Percentiles rank a stretch among this genome's conserved stretches.
Evolutionary conservation across 2,113 vertebrate species (phyloP).

Genomic region (Atrichornis clamosus): DNA sequence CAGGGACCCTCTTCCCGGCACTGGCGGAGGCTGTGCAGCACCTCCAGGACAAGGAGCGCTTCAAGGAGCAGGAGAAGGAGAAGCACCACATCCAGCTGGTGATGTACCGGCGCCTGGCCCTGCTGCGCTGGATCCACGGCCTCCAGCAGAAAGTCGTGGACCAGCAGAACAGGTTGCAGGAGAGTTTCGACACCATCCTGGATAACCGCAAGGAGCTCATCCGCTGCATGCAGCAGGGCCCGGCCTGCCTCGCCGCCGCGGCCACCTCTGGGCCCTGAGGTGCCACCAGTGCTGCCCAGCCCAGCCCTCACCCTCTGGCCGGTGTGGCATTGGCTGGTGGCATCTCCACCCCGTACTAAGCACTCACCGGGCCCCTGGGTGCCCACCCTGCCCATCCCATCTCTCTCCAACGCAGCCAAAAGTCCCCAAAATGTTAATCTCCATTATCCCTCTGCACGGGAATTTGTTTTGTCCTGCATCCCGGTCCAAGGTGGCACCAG

Average conservation of each 20-base stretch:
- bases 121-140: slow-evolving; percentile 92
- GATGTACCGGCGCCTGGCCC: slow-evolving; percentile 94
- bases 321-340: not conserved
- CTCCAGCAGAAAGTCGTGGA: slow-evolving; percentile 86
- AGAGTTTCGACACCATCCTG: slow-evolving; percentile 94
- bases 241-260: not conserved
- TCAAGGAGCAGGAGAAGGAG: slow-evolving; percentile 95
- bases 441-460: not conserved
- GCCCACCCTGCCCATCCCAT: not conserved
- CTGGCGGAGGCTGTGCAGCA: slow-evolving; percentile 87
- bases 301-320: rapidly evolving
- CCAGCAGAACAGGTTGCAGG: slow-evolving; percentile 93
- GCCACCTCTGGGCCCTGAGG: slow-evolving; percentile 39
- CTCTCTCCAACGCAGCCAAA: not conserved
- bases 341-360: not conserved
- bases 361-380: rapidly evolving
- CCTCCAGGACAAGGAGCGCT: slow-evolving; percentile 86
- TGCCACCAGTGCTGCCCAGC: not conserved
- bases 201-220: slow-evolving; percentile 94
- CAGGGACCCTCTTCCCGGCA: slow-evolving; percentile 63
- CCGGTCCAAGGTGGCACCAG: rapidly evolving
- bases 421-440: rapidly evolving
- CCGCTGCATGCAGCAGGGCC: slow-evolving; percentile 79
- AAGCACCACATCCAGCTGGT: slow-evolving; percentile 93
- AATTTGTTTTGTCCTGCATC: not conserved